Conservation (phyloP, 2,888 invertebrate species). For the Mesoligia furuncula region DNA sequence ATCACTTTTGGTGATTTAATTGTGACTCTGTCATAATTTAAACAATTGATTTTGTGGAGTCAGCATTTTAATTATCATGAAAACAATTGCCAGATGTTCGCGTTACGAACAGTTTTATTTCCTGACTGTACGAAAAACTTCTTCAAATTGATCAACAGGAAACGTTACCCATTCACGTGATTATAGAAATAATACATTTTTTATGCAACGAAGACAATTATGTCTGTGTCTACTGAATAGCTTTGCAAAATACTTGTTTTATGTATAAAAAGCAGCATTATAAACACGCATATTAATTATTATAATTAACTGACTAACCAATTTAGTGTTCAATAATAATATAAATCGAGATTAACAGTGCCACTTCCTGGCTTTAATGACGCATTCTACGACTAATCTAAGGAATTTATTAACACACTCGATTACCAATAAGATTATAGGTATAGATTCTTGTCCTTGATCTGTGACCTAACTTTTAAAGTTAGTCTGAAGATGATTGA, state of each 20-base stretch:
- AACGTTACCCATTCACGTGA: neutral
- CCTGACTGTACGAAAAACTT: neutral
- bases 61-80: constrained; percentile 33
- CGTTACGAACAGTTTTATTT: neutral
- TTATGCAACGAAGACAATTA: neutral
- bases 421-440: neutral
- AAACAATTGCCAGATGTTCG: constrained; percentile 3
- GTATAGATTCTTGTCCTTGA: neutral
- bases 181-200: neutral
- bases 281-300: neutral
- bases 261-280: neutral
- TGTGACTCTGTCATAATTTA: constrained; percentile 10
- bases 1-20: constrained; percentile 28
- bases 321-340: constrained; percentile 5
- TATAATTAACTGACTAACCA: neutral
- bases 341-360: neutral
- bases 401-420: constrained; percentile 4
- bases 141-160: constrained; percentile 3
- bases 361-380: neutral
- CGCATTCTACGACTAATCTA: neutral
- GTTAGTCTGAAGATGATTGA: too few species aligned
- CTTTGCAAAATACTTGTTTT: constrained; percentile 8
- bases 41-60: constrained; percentile 44
- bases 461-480: too few species aligned
- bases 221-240: neutral